Evolutionary conservation across 2,888 invertebrate genomes (phyloP).

Genomic region (Calameuta pallipes): DNA sequence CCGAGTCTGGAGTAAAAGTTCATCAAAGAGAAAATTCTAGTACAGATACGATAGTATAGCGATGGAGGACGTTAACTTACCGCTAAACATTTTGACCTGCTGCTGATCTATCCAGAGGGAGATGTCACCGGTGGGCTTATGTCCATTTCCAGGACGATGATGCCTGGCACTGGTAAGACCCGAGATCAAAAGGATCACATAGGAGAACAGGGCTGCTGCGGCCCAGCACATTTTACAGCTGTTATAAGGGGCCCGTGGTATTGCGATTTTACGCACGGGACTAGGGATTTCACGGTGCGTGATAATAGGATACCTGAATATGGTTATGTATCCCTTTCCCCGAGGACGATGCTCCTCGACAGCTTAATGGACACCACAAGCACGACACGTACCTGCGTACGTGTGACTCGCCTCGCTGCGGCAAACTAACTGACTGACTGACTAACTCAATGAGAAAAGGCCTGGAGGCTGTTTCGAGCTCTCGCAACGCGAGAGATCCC

Average conservation of each 20-base stretch:
- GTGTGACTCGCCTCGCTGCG: slow-evolving; percentile 52
- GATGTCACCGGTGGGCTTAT: slow-evolving; percentile 71
- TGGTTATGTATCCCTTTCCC: slow-evolving; percentile 22
- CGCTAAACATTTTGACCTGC: slow-evolving; percentile 91
- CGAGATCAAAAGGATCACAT: slow-evolving; percentile 46
- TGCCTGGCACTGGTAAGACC: slow-evolving; percentile 49
- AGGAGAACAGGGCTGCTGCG: slow-evolving; percentile 50
- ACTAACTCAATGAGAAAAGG: slow-evolving; percentile 62
- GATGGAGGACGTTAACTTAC: slow-evolving; percentile 67
- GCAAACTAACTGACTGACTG: slow-evolving; percentile 60
- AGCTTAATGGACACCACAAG: slow-evolving; percentile 21
- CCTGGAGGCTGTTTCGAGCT: slow-evolving; percentile 35
- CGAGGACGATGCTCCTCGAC: not conserved
- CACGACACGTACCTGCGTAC: slow-evolving; percentile 15
- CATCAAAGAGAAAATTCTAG: not conserved
- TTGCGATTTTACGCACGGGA: slow-evolving; percentile 43
- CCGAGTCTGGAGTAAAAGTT: not conserved
- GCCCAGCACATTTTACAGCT: slow-evolving; percentile 50
- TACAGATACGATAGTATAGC: not conserved
- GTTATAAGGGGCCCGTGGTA: not conserved
- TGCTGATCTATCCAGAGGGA: slow-evolving; percentile 92
- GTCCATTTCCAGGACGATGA: slow-evolving; percentile 54
- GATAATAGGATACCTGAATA: slow-evolving; percentile 34
- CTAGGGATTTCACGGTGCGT: slow-evolving; percentile 43
- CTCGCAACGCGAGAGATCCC: slow-evolving; percentile 51